Evolutionary conservation across 2,113 vertebrate genomes (phyloP), one percentile per base, ranked within the genome.

Genomic region (Chaetops frenatus): DNA sequence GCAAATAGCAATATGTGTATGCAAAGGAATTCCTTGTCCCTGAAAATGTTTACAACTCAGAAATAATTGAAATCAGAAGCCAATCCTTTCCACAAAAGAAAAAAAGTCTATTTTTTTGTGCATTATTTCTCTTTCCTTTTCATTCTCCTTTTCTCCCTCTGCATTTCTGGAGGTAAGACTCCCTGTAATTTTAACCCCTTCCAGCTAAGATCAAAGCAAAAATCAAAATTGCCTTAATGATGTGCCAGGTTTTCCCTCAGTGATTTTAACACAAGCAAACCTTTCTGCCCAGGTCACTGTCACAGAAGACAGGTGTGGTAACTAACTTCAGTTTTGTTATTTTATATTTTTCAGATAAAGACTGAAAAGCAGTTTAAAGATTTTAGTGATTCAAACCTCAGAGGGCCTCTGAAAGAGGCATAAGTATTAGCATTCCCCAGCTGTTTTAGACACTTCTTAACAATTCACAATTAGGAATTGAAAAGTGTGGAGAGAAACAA

Each of bases 11-110:
- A 92, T 92, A 92, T 95, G 91, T 86, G 96, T 96, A 95, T 95
- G 78, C 85, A 93, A 94, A 98, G 89, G 96, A 97, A 98, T 97
- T 97, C 65, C 82, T 94, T 93, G 93, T 96, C 87, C 93, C 94
- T 95, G 96, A 96, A 94, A 94, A 97, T 97, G 96, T 98, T 98
- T 98, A 98, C 95, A 96, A 73, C 83, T 94, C 54, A 89, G 96
- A 96, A 95, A 96, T 97, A 97, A 97, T 92, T 97, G 95, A 97
- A 97, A 93, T 97, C 96, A 97, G 96, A 97, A 97, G 97, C 83
- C 58, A 91, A 92, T 74, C 47, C 87, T 80, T 92, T 94, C 82
- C 74, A 93, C 36, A 53, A 79, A 90, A 66, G 65, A 54, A 79
- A 61, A 40, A 40, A 27, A 6, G 0, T 3, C 4, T 8, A 9